Percentiles rank a stretch among this genome's conserved stretches.
Conservation (phyloP, 2,797 vertebrate species). For the Onychomys arenicola region DNA sequence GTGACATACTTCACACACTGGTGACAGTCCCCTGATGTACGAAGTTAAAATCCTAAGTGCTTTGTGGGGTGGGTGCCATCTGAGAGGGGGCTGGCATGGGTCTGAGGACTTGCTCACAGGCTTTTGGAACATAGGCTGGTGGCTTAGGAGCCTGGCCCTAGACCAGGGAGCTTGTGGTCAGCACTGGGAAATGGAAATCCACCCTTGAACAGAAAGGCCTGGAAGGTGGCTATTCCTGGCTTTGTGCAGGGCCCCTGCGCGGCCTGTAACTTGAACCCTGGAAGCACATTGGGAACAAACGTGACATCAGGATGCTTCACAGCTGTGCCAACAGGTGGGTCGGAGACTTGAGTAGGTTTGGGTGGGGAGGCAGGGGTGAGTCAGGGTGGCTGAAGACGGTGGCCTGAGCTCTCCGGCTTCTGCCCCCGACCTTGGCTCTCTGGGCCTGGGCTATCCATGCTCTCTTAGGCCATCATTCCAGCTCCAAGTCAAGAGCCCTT, state of each 20-base stretch:
- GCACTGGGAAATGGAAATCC: neutral
- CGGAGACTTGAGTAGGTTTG: constrained; percentile 78
- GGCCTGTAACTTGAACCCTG: constrained; percentile 76
- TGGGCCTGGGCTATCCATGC: neutral
- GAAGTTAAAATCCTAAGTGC: neutral
- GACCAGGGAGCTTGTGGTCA: neutral
- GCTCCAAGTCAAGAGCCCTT: constrained; percentile 55
- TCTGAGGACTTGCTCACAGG: neutral
- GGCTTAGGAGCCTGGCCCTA: neutral
- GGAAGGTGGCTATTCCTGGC: constrained; percentile 47
- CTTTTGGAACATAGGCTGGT: neutral
- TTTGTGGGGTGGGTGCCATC: neutral
- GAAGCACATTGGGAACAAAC: constrained; percentile 78
- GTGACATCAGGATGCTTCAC: constrained; percentile 78
- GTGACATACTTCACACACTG: neutral
- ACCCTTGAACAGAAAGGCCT: neutral
- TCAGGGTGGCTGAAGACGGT: constrained; percentile 54
- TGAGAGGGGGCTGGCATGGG: neutral
- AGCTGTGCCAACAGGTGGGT: constrained; percentile 79
- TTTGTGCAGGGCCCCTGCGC: constrained; percentile 27
- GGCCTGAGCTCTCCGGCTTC: neutral
- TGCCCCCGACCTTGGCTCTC: neutral
- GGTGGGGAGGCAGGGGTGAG: constrained; percentile 62
- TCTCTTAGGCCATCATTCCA: neutral
- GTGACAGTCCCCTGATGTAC: neutral